Percentiles rank a stretch among this genome's conserved stretches.
phyloP scores from a whole-genome alignment of 2,113 vertebrate species.

The Parus major region DNA sequence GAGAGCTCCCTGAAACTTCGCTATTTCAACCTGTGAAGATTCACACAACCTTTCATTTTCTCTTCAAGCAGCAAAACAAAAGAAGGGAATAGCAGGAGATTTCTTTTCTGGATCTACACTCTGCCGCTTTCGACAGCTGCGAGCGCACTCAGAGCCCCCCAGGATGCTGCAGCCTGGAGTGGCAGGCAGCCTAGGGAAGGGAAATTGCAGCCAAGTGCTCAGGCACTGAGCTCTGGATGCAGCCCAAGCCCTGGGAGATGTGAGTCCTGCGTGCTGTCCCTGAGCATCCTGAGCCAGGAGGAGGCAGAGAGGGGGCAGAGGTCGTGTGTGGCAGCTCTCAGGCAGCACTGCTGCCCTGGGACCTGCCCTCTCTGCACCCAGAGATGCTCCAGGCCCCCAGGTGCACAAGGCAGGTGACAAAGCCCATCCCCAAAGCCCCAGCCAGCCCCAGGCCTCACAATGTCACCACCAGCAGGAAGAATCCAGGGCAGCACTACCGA shows the following conservation, averaged over 20 bases:
- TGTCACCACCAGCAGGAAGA: accelerated
- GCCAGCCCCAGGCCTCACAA: not conserved
- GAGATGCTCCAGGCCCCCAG: not conserved
- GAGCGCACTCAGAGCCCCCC: not conserved
- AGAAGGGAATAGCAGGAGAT: not conserved
- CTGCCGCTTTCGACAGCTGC: not conserved
- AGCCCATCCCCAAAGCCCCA: not conserved
- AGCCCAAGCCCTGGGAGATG: not conserved
- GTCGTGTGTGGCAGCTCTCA: accelerated
- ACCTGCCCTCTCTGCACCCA: accelerated
- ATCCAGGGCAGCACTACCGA: accelerated
- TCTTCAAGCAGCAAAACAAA: not conserved
- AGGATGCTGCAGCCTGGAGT: not conserved
- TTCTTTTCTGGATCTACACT: not conserved
- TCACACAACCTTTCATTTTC: not conserved
- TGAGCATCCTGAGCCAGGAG: accelerated
- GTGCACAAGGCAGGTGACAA: not conserved
- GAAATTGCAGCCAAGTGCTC: not conserved
- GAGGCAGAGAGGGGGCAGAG: not conserved
- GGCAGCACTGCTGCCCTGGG: not conserved
- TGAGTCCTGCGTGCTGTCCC: accelerated
- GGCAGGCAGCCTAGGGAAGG: not conserved
- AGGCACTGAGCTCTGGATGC: accelerated
- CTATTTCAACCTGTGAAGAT: not conserved
- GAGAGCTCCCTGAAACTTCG: not conserved